Conservation (phyloP, 2,113 vertebrate species). For the Atrichornis clamosus region DNA sequence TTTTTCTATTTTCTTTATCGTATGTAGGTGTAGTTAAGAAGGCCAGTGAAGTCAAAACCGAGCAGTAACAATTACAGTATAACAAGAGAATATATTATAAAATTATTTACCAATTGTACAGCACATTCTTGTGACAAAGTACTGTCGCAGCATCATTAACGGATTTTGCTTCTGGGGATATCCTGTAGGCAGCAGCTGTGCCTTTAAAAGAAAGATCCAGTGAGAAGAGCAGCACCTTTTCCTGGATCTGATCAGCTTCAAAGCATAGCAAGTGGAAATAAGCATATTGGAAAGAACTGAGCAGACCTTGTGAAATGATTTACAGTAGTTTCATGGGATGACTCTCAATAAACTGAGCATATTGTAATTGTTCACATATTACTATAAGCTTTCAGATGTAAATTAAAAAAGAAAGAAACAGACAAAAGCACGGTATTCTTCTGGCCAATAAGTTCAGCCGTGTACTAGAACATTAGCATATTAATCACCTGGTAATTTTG, state of each 20-base stretch:
- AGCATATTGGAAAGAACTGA: background rate
- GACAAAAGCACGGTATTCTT: background rate
- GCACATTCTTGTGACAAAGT: background rate
- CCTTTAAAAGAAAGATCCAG: background rate
- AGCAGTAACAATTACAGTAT: background rate
- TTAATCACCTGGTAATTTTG: conserved; percentile 10
- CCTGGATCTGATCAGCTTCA: background rate
- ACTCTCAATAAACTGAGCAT: background rate
- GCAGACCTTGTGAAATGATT: background rate
- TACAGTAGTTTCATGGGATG: background rate
- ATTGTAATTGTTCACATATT: background rate
- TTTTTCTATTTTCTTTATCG: background rate
- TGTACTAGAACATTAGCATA: background rate
- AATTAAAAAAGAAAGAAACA: background rate
- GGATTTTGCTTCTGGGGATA: conserved; percentile 21
- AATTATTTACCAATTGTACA: background rate
- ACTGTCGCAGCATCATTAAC: background rate
- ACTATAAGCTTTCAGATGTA: background rate
- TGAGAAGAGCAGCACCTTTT: background rate
- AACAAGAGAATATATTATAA: background rate
- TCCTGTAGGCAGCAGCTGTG: background rate
- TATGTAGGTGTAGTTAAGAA: background rate
- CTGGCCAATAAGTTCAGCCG: background rate
- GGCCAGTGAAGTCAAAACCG: background rate
- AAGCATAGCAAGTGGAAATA: background rate